A percentile compares a stretch with the other conserved stretches of the same genome.
Conservation (phyloP, 2,888 invertebrate genomes). For the Sceliomorpha sp. region DNA sequence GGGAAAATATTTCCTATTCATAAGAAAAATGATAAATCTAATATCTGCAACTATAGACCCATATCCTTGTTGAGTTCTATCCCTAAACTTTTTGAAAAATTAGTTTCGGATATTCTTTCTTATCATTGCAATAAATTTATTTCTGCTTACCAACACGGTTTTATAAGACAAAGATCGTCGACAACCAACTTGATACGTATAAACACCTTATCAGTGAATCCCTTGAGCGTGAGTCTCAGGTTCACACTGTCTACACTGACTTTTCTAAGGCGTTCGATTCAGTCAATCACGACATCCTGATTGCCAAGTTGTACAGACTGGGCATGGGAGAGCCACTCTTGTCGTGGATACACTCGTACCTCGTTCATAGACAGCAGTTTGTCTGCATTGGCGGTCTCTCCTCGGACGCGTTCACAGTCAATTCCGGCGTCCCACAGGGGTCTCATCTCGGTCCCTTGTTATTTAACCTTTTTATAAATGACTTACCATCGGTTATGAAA, state of each 20-base stretch:
- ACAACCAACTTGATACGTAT: neutral
- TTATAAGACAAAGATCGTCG: neutral
- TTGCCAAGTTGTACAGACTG: slow-evolving; percentile 25
- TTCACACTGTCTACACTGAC: too few species aligned
- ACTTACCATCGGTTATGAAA: slow-evolving; percentile 6
- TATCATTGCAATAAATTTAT: too few species aligned
- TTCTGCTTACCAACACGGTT: neutral
- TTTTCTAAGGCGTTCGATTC: too few species aligned
- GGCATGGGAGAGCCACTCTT: slow-evolving; percentile 4
- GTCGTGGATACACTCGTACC: slow-evolving; percentile 19
- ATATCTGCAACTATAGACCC: slow-evolving; percentile 20
- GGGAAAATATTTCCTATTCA: too few species aligned
- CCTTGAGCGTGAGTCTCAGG: neutral
- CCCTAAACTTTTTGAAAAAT: slow-evolving; percentile 35
- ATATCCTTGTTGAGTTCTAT: slow-evolving; percentile 23
- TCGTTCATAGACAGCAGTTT: slow-evolving; percentile 4
- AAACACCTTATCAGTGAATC: too few species aligned
- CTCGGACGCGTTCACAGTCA: slow-evolving; percentile 2
- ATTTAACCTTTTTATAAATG: slow-evolving; percentile 26
- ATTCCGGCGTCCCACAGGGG: slow-evolving; percentile 29
- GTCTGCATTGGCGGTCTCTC: neutral
- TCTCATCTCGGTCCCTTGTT: slow-evolving; percentile 28
- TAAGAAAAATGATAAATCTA: too few species aligned
- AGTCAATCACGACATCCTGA: slow-evolving; percentile 21
- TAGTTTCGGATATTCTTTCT: too few species aligned